Base-by-base conservation (phyloP, 2,113 vertebrate species). In the Thinocorus orbignyianus region DNA sequence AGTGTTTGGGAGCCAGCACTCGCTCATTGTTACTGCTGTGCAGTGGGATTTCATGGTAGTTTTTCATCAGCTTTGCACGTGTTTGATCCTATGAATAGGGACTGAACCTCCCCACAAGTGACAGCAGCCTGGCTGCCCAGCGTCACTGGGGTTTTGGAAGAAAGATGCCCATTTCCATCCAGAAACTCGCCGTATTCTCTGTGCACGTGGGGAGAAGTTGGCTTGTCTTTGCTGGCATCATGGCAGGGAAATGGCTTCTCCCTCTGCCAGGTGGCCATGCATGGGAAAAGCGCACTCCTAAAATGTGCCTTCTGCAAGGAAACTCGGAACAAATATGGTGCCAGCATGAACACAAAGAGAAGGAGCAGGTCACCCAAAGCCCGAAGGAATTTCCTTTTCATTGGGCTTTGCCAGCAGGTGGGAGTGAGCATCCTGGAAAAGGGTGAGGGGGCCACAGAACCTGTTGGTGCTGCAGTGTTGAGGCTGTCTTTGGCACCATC, bases 31-130 rank as follows among this genome's bases (percentile, higher is more conserved):
- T 90, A 25, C 88, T 92, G 72, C 93, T 88, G 79, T 91, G 92
- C 90, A 84, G 7, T 90, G 93, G 90, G 95, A 96, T 91, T 96
- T 94, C 88, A 30, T 65, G 90, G 80, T 64, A 90, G 77, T 60
- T 96, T 92, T 88, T 95, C 86, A 92, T 55, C 82, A 81, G 77
- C 88, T 89, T 52, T 68, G 82, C 95, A 94, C 55, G 31, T 97
- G 88, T 83, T 94, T 55, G 79, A 88, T 92, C 31, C 2, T 41
- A 83, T 60, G 76, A 94, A 78, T 6, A 69, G 83, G 80, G 82
- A 48, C 64, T 88, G 93, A 81, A 52, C n/a, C 62, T 94, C 76
- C 80, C 28, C 72, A 88, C 49, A 73, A 92, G 65, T 86, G 92
- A 93, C 88, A 86, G 90, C 76, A 93, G 89, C 65, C 91, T 79